phyloP scores from a whole-genome alignment of 2,888 invertebrate genomes.

The Euclidia mi region DNA sequence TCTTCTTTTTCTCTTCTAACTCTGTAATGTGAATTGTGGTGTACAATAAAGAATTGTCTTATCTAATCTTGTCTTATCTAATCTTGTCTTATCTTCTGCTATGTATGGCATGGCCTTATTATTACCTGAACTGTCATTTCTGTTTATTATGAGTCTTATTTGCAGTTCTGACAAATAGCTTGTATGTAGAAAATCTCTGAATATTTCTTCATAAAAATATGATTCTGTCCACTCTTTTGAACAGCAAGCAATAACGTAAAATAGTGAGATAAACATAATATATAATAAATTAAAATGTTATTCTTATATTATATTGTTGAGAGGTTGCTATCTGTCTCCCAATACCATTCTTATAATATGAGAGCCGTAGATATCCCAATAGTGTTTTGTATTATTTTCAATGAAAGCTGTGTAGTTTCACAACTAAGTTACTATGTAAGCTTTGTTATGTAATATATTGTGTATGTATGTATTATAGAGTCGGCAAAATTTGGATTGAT shows the following conservation, averaged over 20 bases:
- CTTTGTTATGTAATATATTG: conserved; percentile 56
- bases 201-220: background rate
- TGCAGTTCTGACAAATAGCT: too few species aligned
- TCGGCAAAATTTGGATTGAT: conserved; percentile 37
- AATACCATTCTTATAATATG: conserved; percentile 21
- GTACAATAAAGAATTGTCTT: too few species aligned
- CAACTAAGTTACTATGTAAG: conserved; percentile 37
- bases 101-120: too few species aligned
- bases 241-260: conserved; percentile 22
- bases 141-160: too few species aligned
- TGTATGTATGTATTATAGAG: conserved; percentile 55
- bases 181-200: background rate
- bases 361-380: conserved; percentile 38
- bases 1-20: too few species aligned
- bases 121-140: too few species aligned
- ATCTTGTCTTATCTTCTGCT: too few species aligned
- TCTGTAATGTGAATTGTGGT: too few species aligned
- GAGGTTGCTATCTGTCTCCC: conserved; percentile 19
- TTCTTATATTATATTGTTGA: background rate
- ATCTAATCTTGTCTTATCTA: too few species aligned
- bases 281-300: conserved; percentile 3
- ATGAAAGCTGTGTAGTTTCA: conserved; percentile 43
- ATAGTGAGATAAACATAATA: conserved; percentile 15
- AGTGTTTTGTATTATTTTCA: conserved; percentile 45
- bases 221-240: conserved; percentile 16